Base-by-base conservation (phyloP, 2,888 invertebrate genomes). In the Heliconius cydno region DNA sequence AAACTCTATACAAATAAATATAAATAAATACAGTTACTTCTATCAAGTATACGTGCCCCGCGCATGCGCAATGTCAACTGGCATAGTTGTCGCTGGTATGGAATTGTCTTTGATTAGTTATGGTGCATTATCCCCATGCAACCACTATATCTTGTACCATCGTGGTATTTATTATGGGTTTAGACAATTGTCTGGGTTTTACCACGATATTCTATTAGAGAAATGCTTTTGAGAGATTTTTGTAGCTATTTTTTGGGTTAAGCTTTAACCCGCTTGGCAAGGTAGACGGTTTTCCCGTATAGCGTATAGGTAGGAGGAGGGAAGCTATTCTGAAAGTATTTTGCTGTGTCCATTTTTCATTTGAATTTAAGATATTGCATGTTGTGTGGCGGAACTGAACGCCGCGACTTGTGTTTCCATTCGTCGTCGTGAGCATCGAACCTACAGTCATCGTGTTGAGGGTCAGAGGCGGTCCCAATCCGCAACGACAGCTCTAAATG, bases 1-100 rank as follows among this genome's bases (percentile, higher is more conserved):
- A 38, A 60, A 10, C 10, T 68, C 4, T 22, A n/a, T 38, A 6
- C 12, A 12, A 38, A 65, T n/a, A 19, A 34, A 22, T 38, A 68
- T 68, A 38, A 13, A 67, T 13, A 70, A 46, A 41, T 25, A 41
- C 41, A 70, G 70, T 70, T 70, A 70, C 15, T 25, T 46, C 60
- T 63, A 28, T 63, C 19, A 34, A 34, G 0, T 34, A 7, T 46
- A 28, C 3, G 28, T 52, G n/a, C 63, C 41, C 91, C 91, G 52
- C 22, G 52, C 60, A 60, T 60, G 60, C 9, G 60, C 91, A 92
- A 92, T 93, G 93, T 93, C 93, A 93, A 92, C 89, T 91, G 79
- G 83, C 81, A 77, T 66, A 78, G 79, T 72, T 22, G 72, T 78
- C 77, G 81, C 82, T 83, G 85, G 86, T 86, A 86, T 86, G 85